Conservation (phyloP, 2,888 invertebrate genomes). For the Drosophila meridiana region DNA sequence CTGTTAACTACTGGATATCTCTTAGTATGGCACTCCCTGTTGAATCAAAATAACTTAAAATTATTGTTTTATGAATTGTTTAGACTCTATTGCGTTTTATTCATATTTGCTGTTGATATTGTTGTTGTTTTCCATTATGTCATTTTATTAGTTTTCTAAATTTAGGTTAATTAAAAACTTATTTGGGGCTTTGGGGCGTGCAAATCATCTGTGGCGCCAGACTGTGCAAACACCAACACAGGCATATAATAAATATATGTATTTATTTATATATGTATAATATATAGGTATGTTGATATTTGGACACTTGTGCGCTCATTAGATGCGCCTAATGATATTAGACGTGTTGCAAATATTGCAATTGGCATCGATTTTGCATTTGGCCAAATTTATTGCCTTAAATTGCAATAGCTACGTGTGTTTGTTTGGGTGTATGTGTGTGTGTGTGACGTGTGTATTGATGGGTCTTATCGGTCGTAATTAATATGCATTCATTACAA, state of each 20-base stretch:
- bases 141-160: slow-evolving; percentile 76
- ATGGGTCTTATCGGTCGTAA: slow-evolving; percentile 55
- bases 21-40: background rate
- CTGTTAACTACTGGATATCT: background rate
- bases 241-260: background rate
- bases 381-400: slow-evolving; percentile 60
- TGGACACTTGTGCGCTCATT: slow-evolving; percentile 24
- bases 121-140: slow-evolving; percentile 45
- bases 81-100: slow-evolving; percentile 36
- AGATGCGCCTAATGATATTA: slow-evolving; percentile 47
- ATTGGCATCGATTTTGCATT: slow-evolving; percentile 71
- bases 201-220: slow-evolving; percentile 9
- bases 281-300: background rate
- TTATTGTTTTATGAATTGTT: slow-evolving; percentile 59
- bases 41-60: background rate
- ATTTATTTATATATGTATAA: background rate
- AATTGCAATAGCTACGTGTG: slow-evolving; percentile 58
- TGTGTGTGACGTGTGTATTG: slow-evolving; percentile 7
- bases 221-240: slow-evolving; percentile 9
- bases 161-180: slow-evolving; percentile 79
- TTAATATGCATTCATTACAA: slow-evolving; percentile 73
- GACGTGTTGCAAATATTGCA: slow-evolving; percentile 52
- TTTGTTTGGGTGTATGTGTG: background rate
- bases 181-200: slow-evolving; percentile 51
- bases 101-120: slow-evolving; percentile 16